Base-by-base conservation (phyloP, 2,797 vertebrate genomes). In the Aeoliscus strigatus region DNA sequence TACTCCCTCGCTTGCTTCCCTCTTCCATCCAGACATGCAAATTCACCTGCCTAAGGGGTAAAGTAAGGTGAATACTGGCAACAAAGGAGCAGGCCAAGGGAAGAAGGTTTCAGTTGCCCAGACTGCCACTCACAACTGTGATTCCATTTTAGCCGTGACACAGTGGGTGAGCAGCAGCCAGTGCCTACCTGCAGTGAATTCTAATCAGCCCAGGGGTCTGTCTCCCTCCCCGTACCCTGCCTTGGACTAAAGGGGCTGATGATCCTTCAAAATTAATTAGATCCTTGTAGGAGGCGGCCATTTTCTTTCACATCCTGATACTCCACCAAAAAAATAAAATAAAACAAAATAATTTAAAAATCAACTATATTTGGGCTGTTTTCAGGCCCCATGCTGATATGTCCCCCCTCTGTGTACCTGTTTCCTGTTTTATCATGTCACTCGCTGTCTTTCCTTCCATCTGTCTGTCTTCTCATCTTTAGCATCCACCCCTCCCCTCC, bases 121-220 rank as follows among this genome's bases (percentile, higher is more conserved):
- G 82, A 81, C 85, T 81, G 84, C 81, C 83, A 86, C 83, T 87
- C 86, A 86, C 83, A 73, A 82, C 82, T 79, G 68, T 85, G 88
- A 90, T 91, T 90, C 89, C 90, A 90, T 89, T 91, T 90, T 88
- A 86, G 88, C 91, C 90, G 91, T 91, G 91, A 93, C 91, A 92
- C 90, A 92, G 91, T 93, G 91, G 92, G 91, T 92, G 91, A 91
- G 90, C 92, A 94, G 92, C 91, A 92, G 93, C 91, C 91, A 91
- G 91, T 89, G 93, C 90, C 91, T 96, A 96, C 94, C 93, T 97
- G 93, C 94, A 92, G 91, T 94, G 94, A 96, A 96, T 96, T 91
- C 92, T 96, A 96, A 96, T 96, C 92, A 97, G 93, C 91, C 85
- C 91, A 92, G 91, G 91, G 92, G 91, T 93, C 92, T 88, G 82